Evolutionary conservation across 2,888 invertebrate species (phyloP), one percentile per base, ranked within the genome.

Genomic region (Myathropa florea): DNA sequence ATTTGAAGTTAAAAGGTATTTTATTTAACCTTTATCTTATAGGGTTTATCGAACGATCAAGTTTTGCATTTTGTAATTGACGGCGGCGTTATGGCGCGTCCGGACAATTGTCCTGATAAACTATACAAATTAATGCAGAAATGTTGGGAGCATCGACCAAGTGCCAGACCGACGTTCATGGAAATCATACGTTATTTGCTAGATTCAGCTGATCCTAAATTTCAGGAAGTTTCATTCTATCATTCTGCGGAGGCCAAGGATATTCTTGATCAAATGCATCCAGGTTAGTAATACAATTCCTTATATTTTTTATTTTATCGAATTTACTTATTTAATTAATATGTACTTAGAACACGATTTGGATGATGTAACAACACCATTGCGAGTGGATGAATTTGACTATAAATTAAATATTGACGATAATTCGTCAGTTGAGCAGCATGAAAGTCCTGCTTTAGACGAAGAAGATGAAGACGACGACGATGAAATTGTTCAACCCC

Each of bases 71-170:
- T 97, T 93, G 98, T 98, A 82, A 96, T 97, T 88, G 97, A 97
- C 90, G 97, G 98, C 70, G 97, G 97, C 75, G 96, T 97, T 61
- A 98, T 99, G 98, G 97, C 98, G 92, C 95, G 96, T 84, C 99
- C 99, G 0, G 97, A 97, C 92, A 97, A 98, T 92, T 99, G 99
- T 93, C 98, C 99, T 1, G 97, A 97, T 91, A 95, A 96, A 89
- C 94, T 99, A 92, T 98, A 97, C 93, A 95, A 95, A 88, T 93
- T 99, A 88, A 99, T 99, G 99, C 94, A 95, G 89, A 94, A 94
- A 88, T 99, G 98, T 92, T 99, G 99, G 99, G 95, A 96, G 90
- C 97, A 97, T 92, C 95, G 96, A 89, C 95, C 97, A 0, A 93
- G 94, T 39, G 94, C 94, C 70, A 94, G 99, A 79, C 99, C 99